Evolutionary conservation across 2,888 invertebrate species (phyloP), one percentile per base, ranked within the genome.

Genomic region (Acronicta psi): DNA sequence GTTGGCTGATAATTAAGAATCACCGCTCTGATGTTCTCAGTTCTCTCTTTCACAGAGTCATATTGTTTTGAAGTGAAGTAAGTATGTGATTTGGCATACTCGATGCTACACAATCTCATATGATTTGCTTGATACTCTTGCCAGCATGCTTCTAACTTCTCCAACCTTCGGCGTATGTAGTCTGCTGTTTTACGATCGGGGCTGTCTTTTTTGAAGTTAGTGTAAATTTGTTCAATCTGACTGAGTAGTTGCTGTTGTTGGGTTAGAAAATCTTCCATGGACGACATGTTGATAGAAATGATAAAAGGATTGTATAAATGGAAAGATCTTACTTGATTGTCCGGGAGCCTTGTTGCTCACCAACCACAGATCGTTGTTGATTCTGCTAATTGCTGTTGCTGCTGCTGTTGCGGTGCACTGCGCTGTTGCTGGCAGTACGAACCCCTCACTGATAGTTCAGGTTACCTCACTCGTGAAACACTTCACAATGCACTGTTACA

Each of bases 71-170:
- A 40, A 40, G 40, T 40, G 40, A 40, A 40, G 17, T 40, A 40
- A 40, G 17, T 40, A 40, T 40, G 40, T 17, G 40, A 40, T 40
- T 40, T 18, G 11, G 40, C 40, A 40, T 40, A 46, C 16, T 47
- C 46, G 20, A 23, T 47, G 13, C 7, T 47, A 8, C 25, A 46
- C 34, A 54, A 36, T 40, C 11, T 18, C 9, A 13, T 17, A 41
- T 54, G 54, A 46, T 54, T 54, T 9, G 46, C 14, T 46, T 41
- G 34, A 46, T 5, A 41, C 13, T 46, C 54, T 46, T 41, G n/a
- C 54, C 46, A 46, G 40, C 29, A 46, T 13, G 54, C 46, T 36
- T 54, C 40, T 16, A 45, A 37, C 13, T 23, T 45, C 11, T 40
- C 49, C 13, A 49, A 49, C 18, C 40, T 40, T 40, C 18, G 17